phyloP scores from a whole-genome alignment of 2,113 vertebrate genomes.

The Trematomus loennbergii region DNA sequence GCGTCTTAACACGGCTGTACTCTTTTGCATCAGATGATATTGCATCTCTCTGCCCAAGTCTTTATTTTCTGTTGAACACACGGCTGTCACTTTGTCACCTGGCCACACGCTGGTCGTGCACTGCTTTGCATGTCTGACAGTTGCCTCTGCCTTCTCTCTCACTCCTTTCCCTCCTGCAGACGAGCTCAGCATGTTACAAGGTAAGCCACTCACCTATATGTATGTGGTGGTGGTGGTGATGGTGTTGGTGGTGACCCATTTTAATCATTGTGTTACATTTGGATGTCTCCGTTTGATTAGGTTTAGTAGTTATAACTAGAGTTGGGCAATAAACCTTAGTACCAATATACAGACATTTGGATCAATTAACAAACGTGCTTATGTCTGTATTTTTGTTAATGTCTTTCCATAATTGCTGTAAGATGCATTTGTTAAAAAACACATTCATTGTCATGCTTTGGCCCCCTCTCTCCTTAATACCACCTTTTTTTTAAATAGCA shows the following conservation, averaged over 20 bases:
- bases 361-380: not conserved
- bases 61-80: slow-evolving; percentile 33
- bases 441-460: not conserved
- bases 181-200: slow-evolving; percentile 82
- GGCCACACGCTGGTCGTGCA: slow-evolving; percentile 54
- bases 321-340: slow-evolving; percentile 51
- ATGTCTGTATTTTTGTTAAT: not conserved
- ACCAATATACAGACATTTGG: not conserved
- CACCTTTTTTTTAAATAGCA: not conserved
- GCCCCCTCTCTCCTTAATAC: not conserved
- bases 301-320: slow-evolving; percentile 33
- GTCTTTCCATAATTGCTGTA: not conserved
- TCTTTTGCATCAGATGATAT: slow-evolving; percentile 8
- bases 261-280: slow-evolving; percentile 41
- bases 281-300: slow-evolving; percentile 7
- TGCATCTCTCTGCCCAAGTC: not conserved
- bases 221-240: slow-evolving; percentile 70
- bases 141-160: slow-evolving; percentile 81
- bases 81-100: slow-evolving; percentile 43
- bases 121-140: slow-evolving; percentile 88
- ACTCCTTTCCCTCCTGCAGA: slow-evolving; percentile 78
- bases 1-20: not conserved
- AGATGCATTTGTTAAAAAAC: not conserved
- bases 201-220: slow-evolving; percentile 79
- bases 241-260: slow-evolving; percentile 28